Percentiles rank a stretch among this genome's conserved stretches.
These are phyloP conservation scores for Apamea sordens DNA, from an alignment of 2,888 invertebrate genomes.

Conservation along the genomic window DNA sequence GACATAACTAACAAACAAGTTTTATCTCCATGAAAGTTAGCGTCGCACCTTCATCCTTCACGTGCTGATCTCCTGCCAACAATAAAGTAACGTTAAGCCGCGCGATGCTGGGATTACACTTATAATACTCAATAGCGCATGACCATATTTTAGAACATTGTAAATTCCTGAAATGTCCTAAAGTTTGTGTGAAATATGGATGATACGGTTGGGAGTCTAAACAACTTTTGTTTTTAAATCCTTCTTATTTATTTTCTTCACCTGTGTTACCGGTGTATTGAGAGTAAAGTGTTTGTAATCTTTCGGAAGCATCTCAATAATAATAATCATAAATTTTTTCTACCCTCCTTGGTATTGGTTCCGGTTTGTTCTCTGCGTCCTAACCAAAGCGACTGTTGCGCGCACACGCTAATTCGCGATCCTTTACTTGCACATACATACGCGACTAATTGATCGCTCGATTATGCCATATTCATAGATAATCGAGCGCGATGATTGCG, in stretches of 20 bases:
- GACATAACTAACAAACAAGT: constrained; percentile 87
- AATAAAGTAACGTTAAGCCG: constrained; percentile 81
- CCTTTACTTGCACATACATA: background rate
- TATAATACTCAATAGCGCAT: constrained; percentile 67
- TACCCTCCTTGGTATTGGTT: background rate
- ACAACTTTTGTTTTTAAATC: constrained; percentile 31
- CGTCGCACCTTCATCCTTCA: constrained; percentile 88
- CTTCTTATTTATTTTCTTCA: constrained; percentile 8
- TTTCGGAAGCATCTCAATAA: background rate
- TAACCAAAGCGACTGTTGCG: background rate
- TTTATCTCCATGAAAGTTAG: constrained; percentile 85
- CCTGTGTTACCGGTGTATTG: background rate
- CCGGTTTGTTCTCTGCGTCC: background rate
- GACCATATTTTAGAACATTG: constrained; percentile 63
- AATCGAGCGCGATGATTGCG: background rate
- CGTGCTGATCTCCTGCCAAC: constrained; percentile 85
- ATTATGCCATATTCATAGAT: background rate
- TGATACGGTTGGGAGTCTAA: constrained; percentile 21
- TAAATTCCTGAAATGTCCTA: constrained; percentile 19
- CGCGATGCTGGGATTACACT: constrained; percentile 76
- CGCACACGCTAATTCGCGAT: background rate
- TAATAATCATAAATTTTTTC: background rate
- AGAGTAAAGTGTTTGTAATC: background rate
- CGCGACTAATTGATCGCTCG: background rate
- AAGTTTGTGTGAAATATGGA: constrained; percentile 44